A percentile compares a stretch with the other conserved stretches of the same genome.
phyloP scores from a whole-genome alignment of 1,140 invertebrate genomes.

The Zophobas morio region DNA sequence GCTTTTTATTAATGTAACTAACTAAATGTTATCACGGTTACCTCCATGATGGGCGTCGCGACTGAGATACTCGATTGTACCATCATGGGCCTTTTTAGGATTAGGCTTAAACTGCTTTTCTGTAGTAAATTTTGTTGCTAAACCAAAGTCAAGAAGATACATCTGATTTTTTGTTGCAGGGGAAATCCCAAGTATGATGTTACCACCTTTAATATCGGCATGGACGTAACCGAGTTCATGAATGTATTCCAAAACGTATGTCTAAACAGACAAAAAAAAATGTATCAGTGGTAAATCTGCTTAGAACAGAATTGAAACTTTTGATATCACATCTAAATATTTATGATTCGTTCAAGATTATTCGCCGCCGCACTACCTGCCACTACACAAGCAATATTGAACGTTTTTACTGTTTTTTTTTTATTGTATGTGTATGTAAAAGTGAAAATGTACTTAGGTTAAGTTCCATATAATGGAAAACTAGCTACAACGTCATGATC shows the following conservation, averaged over 20 bases:
- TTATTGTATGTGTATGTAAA: too few relatives aligned
- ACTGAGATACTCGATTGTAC: conserved; percentile 95
- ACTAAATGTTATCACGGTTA: conserved; percentile 58
- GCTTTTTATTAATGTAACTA: conserved; percentile 2
- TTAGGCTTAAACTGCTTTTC: conserved; percentile 87
- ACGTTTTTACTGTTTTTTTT: too few relatives aligned
- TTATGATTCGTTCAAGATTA: too few relatives aligned
- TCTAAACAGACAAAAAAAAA: conserved; percentile 69
- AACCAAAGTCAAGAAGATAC: conserved; percentile 95
- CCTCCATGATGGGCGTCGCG: conserved; percentile 91
- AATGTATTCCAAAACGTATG: conserved; percentile 90
- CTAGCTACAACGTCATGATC: too few relatives aligned
- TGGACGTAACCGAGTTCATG: conserved; percentile 90
- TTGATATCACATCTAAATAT: too few relatives aligned
- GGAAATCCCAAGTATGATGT: conserved; percentile 78
- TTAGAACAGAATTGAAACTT: too few relatives aligned
- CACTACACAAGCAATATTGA: too few relatives aligned
- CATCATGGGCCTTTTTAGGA: conserved; percentile 93
- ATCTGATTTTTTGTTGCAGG: conserved; percentile 77
- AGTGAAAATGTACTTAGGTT: too few relatives aligned
- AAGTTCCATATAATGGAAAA: too few relatives aligned
- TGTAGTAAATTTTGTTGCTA: conserved; percentile 83
- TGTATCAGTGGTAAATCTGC: too few relatives aligned
- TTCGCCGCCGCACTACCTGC: too few relatives aligned
- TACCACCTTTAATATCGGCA: conserved; percentile 93